Conservation (phyloP, 2,113 vertebrate species). For the Sturnira hondurensis region DNA sequence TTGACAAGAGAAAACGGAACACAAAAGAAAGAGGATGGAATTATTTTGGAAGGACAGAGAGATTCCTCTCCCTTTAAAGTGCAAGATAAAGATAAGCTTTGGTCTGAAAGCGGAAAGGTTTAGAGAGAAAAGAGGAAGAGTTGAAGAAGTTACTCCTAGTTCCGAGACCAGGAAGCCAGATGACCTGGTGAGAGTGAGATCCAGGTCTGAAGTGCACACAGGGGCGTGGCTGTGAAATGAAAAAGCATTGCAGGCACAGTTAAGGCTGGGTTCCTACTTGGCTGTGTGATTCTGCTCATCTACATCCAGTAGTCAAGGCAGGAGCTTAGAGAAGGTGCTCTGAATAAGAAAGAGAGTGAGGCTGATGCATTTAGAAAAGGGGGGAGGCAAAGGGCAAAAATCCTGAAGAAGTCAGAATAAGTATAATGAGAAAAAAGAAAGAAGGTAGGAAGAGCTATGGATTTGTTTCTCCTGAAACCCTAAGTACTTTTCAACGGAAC, state of each 20-base stretch:
- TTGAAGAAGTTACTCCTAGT: neutral
- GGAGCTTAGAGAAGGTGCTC: neutral
- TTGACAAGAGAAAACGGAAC: neutral
- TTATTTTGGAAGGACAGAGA: neutral
- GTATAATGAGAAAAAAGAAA: neutral
- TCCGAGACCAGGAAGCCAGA: neutral
- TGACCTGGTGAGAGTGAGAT: neutral
- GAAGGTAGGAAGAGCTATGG: neutral
- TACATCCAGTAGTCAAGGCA: neutral
- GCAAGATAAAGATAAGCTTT: neutral
- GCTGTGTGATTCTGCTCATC: neutral
- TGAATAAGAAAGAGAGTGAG: neutral
- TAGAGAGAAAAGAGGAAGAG: neutral
- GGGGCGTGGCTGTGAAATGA: neutral
- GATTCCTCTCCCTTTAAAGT: neutral
- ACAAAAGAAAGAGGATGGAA: neutral
- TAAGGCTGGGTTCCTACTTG: neutral
- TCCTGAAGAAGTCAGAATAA: neutral
- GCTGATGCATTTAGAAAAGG: neutral
- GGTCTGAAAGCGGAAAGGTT: neutral
- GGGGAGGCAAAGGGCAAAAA: neutral
- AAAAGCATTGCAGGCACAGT: neutral
- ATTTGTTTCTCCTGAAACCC: neutral
- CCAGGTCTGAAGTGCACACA: neutral
- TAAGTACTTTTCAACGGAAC: neutral